Evolutionary conservation across 2,797 vertebrate species (phyloP).

Genomic region (Ptychadena robeensis): DNA sequence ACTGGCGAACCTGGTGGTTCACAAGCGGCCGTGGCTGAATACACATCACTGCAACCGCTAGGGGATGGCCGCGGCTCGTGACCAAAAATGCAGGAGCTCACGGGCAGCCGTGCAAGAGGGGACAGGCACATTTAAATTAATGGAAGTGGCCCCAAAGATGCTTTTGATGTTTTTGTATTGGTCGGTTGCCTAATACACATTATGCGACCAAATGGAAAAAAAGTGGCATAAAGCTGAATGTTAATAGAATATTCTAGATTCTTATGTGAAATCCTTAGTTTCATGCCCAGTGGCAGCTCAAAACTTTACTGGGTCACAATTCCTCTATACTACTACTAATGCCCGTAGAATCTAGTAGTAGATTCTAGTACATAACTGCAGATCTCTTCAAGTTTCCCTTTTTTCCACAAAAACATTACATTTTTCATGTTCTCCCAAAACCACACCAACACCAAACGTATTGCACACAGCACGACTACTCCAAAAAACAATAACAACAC

Average conservation of each 20-base stretch:
- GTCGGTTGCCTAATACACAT: too few species aligned
- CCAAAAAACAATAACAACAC: not conserved
- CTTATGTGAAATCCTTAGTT: not conserved
- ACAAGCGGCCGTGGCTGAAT: too few species aligned
- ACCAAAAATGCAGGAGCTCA: too few species aligned
- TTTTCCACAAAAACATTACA: not conserved
- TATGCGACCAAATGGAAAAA: not conserved
- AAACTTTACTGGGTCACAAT: not conserved
- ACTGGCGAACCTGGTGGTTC: too few species aligned
- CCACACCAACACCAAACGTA: not conserved
- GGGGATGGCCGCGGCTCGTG: too few species aligned
- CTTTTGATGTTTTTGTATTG: too few species aligned
- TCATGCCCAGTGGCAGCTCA: too few species aligned
- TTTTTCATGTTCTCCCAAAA: not conserved
- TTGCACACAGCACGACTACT: not conserved
- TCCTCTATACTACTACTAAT: not conserved
- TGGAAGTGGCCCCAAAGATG: too few species aligned
- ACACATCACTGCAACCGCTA: too few species aligned
- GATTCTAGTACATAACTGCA: not conserved
- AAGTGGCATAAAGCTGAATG: not conserved
- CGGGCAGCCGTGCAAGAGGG: too few species aligned
- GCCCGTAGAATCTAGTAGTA: not conserved
- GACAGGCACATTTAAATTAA: too few species aligned
- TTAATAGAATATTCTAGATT: not conserved
- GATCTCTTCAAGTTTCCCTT: not conserved